phyloP scores from a whole-genome alignment of 1,140 invertebrate species.

The Brachionus plicatilis region DNA sequence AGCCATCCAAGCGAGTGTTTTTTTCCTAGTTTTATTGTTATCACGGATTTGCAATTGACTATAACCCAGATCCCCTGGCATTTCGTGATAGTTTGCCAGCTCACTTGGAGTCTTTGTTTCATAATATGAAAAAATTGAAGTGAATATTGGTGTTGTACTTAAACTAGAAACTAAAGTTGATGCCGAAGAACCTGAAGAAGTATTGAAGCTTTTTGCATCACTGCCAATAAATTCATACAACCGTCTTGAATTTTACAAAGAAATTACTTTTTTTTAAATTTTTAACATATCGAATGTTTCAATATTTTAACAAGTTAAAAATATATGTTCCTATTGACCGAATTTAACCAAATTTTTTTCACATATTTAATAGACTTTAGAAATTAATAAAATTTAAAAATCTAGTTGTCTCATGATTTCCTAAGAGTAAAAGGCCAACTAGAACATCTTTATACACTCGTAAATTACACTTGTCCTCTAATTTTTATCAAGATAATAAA shows the following conservation, averaged over 20 bases:
- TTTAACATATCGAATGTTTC: slow-evolving; percentile 50
- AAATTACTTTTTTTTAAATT: slow-evolving; percentile 65
- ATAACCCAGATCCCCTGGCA: slow-evolving; percentile 69
- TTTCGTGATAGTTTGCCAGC: slow-evolving; percentile 65
- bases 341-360: too few species aligned
- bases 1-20: slow-evolving; percentile 79
- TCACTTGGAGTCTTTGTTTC: slow-evolving; percentile 41
- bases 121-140: slow-evolving; percentile 34
- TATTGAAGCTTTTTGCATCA: slow-evolving; percentile 9
- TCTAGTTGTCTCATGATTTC: too few species aligned
- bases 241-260: background rate
- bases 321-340: too few species aligned
- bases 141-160: background rate
- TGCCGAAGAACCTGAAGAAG: background rate
- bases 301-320: too few species aligned
- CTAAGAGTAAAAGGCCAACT: too few species aligned
- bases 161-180: slow-evolving; percentile 2
- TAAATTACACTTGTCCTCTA: too few species aligned
- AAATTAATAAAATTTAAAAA: too few species aligned
- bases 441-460: too few species aligned
- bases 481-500: too few species aligned
- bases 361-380: too few species aligned
- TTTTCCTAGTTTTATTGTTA: slow-evolving; percentile 63
- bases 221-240: slow-evolving; percentile 35
- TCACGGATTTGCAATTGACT: slow-evolving; percentile 74